Conservation (phyloP, 1,140 invertebrate species). For the Trichonephila inaurata region DNA sequence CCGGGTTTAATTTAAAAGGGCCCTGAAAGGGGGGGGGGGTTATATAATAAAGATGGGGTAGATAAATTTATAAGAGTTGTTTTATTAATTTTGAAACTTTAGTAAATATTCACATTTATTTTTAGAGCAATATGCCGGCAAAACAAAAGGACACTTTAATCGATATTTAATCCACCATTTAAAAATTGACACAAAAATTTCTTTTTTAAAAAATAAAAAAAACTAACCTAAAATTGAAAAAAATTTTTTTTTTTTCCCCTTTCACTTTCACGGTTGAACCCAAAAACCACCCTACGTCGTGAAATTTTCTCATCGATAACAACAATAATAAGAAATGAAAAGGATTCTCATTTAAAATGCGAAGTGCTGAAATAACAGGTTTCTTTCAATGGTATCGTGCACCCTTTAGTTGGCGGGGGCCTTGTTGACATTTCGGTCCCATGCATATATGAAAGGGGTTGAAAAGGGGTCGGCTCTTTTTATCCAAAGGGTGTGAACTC, state of each 20-base stretch:
- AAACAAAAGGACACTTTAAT: too few relatives aligned
- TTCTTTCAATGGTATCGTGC: not conserved
- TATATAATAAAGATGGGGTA: too few relatives aligned
- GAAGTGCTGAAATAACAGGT: slow-evolving; percentile 70
- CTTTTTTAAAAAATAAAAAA: not conserved
- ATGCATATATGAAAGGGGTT: not conserved
- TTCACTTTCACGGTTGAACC: not conserved
- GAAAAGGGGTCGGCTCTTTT: slow-evolving; percentile 42
- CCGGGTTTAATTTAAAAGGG: too few relatives aligned
- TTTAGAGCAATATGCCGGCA: too few relatives aligned
- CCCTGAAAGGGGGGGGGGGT: too few relatives aligned
- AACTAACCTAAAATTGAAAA: not conserved
- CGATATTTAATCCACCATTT: too few relatives aligned
- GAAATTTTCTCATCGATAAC: not conserved
- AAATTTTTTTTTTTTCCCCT: not conserved
- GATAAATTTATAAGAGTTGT: too few relatives aligned
- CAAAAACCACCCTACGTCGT: not conserved
- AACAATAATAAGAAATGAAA: not conserved
- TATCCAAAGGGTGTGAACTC: slow-evolving; percentile 41
- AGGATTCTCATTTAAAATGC: slow-evolving; percentile 47
- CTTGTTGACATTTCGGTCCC: slow-evolving; percentile 64
- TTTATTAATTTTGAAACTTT: too few relatives aligned
- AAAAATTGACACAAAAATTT: not conserved
- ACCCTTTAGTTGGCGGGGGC: slow-evolving; percentile 32
- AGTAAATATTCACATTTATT: too few relatives aligned